Percentiles rank a stretch among this genome's conserved stretches.
phyloP scores from a whole-genome alignment of 2,113 vertebrate genomes.

The Hemiscyllium ocellatum region DNA sequence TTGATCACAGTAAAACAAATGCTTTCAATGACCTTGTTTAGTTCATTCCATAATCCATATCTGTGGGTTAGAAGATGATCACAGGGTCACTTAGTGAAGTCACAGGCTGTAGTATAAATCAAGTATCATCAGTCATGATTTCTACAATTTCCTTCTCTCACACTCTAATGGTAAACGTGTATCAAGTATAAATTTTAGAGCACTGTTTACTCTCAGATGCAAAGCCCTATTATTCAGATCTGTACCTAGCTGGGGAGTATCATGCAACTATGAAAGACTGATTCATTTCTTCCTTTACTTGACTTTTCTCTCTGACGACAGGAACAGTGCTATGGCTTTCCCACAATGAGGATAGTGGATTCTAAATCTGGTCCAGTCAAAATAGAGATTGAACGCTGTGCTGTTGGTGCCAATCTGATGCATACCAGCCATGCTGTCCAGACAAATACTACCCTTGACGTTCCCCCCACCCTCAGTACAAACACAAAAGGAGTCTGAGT shows the following conservation, averaged over 20 bases:
- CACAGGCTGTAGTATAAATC: not conserved
- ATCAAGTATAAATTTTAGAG: not conserved
- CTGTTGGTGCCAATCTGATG: no score
- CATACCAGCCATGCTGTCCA: no score
- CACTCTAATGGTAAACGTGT: no score
- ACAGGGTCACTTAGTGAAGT: not conserved
- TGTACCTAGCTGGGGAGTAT: not conserved
- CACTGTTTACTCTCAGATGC: not conserved
- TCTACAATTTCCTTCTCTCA: not conserved
- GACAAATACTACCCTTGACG: no score
- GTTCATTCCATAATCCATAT: not conserved
- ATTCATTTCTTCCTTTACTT: no score
- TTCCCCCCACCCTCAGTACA: no score
- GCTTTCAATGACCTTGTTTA: not conserved
- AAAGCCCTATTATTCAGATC: not conserved
- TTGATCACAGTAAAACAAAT: not conserved
- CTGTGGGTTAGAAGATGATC: not conserved
- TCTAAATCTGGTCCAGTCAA: no score
- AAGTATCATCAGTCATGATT: not conserved
- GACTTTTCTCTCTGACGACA: no score
- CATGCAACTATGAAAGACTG: not conserved
- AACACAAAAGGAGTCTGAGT: no score
- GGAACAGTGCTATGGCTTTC: no score
- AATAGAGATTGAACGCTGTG: no score
- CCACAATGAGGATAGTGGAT: no score